Evolutionary conservation across 2,113 vertebrate species (phyloP), one percentile per base, ranked within the genome.

Genomic region (Pseudopipra pipra): DNA sequence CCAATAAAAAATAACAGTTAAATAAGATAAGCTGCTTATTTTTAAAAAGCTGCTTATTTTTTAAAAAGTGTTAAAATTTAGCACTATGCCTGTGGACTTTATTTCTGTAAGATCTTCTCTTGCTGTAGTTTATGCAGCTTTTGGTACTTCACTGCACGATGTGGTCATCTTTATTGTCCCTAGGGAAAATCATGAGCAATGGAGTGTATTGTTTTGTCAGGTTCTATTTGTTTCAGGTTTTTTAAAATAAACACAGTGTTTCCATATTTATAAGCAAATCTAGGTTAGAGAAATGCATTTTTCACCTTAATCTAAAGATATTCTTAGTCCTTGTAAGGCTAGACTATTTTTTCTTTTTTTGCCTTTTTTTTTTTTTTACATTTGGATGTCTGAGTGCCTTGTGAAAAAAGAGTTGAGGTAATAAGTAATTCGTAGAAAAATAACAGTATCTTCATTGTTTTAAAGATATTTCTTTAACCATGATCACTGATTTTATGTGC

Each of bases 201-300:
- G 51, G 39, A 74, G 68, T 52, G 27, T 84, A 47, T 90, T 90
- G 46, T 93, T 94, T 95, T 74, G 59, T 88, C 76, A 90, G 72
- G 17, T 89, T 93, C 58, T 88, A 74, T 90, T 95, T 89, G 33
- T 77, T 93, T 90, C 51, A 73, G 20, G 21, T 94, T 83, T 92
- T 84, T 47, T 86, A 67, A 92, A 90, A 47, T 43, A 54, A 51
- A 44, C 20, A 27, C 9, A 23, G 47, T 72, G 30, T 75, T 87
- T 90, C 28, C 30, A 39, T 68, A 84, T 92, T 93, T 93, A 43
- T 84, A 93, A 80, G 39, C 9, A 88, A 81, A 80, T 71, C 2
- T 4, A 81, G 21, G 44, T 88, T 58, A 66, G 83, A 84, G 35
- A 86, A 77, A 73, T 62, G 4, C 52, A 23, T 77, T 94, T 90